phyloP scores from a whole-genome alignment of 2,113 vertebrate genomes.

The Sterna hirundo region DNA sequence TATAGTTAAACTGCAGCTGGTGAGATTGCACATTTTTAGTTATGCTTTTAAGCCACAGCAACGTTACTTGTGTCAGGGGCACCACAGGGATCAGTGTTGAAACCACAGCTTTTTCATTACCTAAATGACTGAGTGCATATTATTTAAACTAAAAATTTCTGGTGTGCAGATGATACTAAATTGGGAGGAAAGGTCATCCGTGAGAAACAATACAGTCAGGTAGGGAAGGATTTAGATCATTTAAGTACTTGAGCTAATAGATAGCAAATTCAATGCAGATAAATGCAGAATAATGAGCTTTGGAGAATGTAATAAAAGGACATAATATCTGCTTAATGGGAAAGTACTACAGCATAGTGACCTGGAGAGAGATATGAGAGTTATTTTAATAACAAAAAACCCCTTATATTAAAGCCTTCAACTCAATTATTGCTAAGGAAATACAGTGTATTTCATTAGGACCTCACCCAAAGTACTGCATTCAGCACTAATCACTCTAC shows the following conservation, averaged over 20 bases:
- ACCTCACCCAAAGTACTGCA: slow-evolving; percentile 66
- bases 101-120: slow-evolving; percentile 37
- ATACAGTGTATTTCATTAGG: slow-evolving; percentile 67
- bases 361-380: slow-evolving; percentile 75
- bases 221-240: slow-evolving; percentile 76
- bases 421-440: slow-evolving; percentile 72
- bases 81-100: slow-evolving; percentile 43
- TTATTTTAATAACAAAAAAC: slow-evolving; percentile 76
- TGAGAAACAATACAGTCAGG: slow-evolving; percentile 76
- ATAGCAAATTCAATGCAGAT: slow-evolving; percentile 82
- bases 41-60: neutral
- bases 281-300: slow-evolving; percentile 83
- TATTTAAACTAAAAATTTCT: slow-evolving; percentile 72
- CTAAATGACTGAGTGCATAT: slow-evolving; percentile 63
- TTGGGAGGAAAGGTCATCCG: slow-evolving; percentile 79
- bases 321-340: slow-evolving; percentile 81
- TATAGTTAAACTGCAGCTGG: slow-evolving; percentile 1
- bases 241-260: slow-evolving; percentile 77
- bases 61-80: slow-evolving; percentile 40
- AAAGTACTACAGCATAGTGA: slow-evolving; percentile 77
- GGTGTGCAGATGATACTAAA: slow-evolving; percentile 72
- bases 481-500: slow-evolving; percentile 65
- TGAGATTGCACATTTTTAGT: neutral
- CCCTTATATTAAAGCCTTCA: slow-evolving; percentile 73
- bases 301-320: slow-evolving; percentile 77